Base-by-base conservation (phyloP, 2,113 vertebrate genomes). In the Xenotilapia caudafasciata region DNA sequence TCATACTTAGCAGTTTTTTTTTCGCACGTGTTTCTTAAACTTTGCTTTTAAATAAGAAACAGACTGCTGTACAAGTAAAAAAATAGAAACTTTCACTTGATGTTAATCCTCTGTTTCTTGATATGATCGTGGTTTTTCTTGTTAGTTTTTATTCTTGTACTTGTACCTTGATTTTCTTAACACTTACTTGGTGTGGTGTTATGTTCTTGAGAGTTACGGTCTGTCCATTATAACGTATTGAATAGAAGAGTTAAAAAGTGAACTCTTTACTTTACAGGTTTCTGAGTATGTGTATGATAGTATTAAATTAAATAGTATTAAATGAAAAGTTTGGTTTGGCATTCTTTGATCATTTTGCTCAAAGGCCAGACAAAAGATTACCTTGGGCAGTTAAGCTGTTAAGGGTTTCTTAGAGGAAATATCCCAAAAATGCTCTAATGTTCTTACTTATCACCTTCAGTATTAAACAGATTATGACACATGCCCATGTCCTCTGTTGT, bases 311-410 rank as follows among this genome's bases (percentile, higher is more conserved):
- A 62, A 1, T 62, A 62, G 2, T 11, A 11, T 33, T 60, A 60
- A 10, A 60, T 62, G 58, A 19, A 62, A 62, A 33, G 6, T 19
- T 19, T 62, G 6, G 9, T 62, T 62, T 7, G 28, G 58, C 28
- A 62, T 19, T 19, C 4, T 35, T 19, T 62, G 1, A 0, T 35
- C 0, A 35, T 62, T 35, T 11, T 35, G 9, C 15, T 35, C 4
- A 35, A 62, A 11, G 1, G 2, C 6, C 0, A 62, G 0, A 7
- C 15, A 62, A 62, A 35, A 7, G 3, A 62, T 0, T 19, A 0
- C 4, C 2, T 19, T 62, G 0, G 9, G 58, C 2, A 11, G 9
- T 35, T 35, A 35, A 7, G 58, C 58, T 11, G 31, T 19, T 35
- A 19, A 19, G 31, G 0, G 28, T 62, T 62, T 35, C 9, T 11